Conservation (phyloP, 1,140 invertebrate genomes). For the Centruroides sculpturatus region DNA sequence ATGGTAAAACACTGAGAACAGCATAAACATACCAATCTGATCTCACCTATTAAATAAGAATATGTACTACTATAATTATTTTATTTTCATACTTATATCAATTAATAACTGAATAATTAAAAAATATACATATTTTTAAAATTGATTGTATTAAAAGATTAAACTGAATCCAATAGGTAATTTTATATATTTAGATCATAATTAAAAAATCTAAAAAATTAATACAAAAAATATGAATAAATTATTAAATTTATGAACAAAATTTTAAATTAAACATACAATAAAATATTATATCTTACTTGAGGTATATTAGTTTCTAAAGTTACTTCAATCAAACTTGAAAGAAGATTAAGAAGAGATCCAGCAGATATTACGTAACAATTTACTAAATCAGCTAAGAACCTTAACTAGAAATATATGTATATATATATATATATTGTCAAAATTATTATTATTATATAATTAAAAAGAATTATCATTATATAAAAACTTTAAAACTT, state of each 20-base stretch:
- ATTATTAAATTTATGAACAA: too few relatives aligned
- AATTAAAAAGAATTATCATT: too few relatives aligned
- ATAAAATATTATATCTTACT: slow-evolving; percentile 24
- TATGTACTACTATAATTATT: too few relatives aligned
- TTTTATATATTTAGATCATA: too few relatives aligned
- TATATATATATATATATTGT: not conserved
- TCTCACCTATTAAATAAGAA: slow-evolving; percentile 39
- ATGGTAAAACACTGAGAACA: slow-evolving; percentile 85
- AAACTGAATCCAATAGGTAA: too few relatives aligned
- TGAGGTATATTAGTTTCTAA: slow-evolving; percentile 84
- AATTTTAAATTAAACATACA: slow-evolving; percentile 2
- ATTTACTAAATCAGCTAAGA: slow-evolving; percentile 90
- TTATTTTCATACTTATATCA: too few relatives aligned
- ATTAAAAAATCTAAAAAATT: too few relatives aligned
- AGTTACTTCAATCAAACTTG: slow-evolving; percentile 85
- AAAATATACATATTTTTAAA: too few relatives aligned
- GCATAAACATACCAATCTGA: slow-evolving; percentile 93
- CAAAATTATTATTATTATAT: too few relatives aligned
- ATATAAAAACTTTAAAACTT: slow-evolving; percentile 11
- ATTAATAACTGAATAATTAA: too few relatives aligned
- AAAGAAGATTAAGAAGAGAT: slow-evolving; percentile 77
- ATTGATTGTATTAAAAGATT: too few relatives aligned
- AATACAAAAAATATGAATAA: too few relatives aligned
- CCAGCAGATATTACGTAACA: slow-evolving; percentile 89
- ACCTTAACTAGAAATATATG: slow-evolving; percentile 45